Conservation (phyloP, 23 tunicate species). For the Phallusia fumigata region DNA sequence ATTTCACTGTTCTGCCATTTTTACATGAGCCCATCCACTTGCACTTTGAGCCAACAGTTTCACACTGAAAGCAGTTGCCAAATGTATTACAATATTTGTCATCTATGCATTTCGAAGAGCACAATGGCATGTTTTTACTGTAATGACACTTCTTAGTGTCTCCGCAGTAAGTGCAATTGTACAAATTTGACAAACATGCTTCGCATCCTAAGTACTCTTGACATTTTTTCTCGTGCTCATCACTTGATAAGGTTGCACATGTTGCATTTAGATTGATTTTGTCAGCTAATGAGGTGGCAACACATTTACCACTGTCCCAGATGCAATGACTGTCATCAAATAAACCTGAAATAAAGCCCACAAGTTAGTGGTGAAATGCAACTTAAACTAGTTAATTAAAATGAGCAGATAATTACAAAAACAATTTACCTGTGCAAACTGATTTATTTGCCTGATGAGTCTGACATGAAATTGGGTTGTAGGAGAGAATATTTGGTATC, state of each 20-base stretch:
- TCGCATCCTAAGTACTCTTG: background rate
- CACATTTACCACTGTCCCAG: slow-evolving; percentile 13
- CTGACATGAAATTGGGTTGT: slow-evolving; percentile 20
- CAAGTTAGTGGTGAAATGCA: background rate
- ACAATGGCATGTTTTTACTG: background rate
- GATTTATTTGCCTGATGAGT: slow-evolving; percentile 9
- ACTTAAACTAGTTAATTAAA: background rate
- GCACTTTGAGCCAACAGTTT: slow-evolving; percentile 6
- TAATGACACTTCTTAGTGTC: background rate
- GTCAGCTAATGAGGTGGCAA: background rate
- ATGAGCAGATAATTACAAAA: background rate
- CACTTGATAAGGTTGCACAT: background rate
- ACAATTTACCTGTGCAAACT: slow-evolving; percentile 22
- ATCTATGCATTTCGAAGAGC: background rate
- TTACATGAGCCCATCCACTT: slow-evolving; percentile 19
- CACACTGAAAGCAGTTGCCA: slow-evolving; percentile 45
- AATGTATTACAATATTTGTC: background rate
- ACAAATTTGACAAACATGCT: slow-evolving; percentile 1
- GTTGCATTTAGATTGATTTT: background rate
- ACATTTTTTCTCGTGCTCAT: background rate
- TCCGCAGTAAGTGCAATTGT: slow-evolving; percentile 18
- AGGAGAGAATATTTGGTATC: slow-evolving; percentile 35
- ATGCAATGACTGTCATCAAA: background rate
- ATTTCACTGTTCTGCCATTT: background rate
- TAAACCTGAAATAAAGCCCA: background rate